Evolutionary conservation across 2,113 vertebrate species (phyloP).

Genomic region (Eclectus roratus): DNA sequence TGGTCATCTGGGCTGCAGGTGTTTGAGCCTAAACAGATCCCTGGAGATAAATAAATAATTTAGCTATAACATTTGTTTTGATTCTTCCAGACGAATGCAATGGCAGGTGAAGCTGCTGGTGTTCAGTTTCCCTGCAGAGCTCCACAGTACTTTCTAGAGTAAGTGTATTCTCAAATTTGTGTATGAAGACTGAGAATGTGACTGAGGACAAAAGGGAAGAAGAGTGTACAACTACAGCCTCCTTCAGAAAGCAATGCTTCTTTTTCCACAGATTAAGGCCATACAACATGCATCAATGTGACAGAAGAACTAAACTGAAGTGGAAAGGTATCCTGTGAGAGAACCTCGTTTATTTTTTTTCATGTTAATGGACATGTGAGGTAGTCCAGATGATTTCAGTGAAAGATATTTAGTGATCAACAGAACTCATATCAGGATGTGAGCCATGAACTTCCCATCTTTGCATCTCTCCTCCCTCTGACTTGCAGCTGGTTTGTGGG

Average conservation of each 20-base stretch:
- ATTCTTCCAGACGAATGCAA: background rate
- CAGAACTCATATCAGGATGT: background rate
- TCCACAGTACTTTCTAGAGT: background rate
- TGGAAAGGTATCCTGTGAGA: background rate
- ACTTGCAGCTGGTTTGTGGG: background rate
- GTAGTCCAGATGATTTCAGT: background rate
- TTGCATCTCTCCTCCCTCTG: background rate
- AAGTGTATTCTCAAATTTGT: background rate
- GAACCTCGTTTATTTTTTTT: background rate
- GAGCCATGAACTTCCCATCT: background rate
- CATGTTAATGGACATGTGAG: background rate
- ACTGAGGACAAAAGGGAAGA: background rate
- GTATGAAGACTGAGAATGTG: background rate
- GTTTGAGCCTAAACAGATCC: background rate
- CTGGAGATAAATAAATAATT: background rate
- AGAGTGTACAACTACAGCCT: background rate
- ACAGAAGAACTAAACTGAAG: background rate
- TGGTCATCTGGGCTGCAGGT: background rate
- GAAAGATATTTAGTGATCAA: background rate
- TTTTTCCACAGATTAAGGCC: background rate
- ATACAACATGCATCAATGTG: too few species aligned
- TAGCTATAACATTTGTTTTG: background rate
- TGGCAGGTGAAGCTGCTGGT: background rate
- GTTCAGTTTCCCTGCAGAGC: background rate
- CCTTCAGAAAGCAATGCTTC: background rate